These are phyloP conservation scores for Cepphus grylle DNA, from an alignment of 2,113 vertebrate genomes.

Conservation along the genomic window DNA sequence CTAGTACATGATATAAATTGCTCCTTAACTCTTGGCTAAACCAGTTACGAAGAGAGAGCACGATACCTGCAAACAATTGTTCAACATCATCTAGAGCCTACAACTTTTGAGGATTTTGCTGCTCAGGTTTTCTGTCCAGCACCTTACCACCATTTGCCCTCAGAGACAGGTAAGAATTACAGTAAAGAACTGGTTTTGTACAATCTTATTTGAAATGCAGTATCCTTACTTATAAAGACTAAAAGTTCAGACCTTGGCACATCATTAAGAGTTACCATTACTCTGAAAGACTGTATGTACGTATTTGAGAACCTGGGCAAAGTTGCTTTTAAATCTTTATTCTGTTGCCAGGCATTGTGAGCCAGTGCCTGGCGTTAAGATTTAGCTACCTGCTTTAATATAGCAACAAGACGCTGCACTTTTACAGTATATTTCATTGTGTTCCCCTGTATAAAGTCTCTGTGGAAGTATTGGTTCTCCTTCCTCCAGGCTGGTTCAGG, in stretches of 20 bases:
- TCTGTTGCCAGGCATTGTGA: background rate
- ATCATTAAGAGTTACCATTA: background rate
- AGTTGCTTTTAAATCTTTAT: background rate
- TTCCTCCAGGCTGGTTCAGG: background rate
- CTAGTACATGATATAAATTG: constrained; percentile 14
- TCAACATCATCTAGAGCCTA: constrained; percentile 93
- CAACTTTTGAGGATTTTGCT: constrained; percentile 96
- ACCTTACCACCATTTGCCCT: constrained; percentile 87
- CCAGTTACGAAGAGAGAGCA: constrained; percentile 95
- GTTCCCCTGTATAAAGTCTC: background rate
- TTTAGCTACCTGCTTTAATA: background rate
- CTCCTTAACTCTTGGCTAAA: constrained; percentile 81
- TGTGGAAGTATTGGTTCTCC: background rate
- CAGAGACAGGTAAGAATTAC: constrained; percentile 84
- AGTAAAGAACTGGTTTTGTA: background rate
- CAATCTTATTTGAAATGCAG: constrained; percentile 70
- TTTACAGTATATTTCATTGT: background rate
- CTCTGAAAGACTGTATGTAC: background rate
- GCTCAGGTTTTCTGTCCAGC: constrained; percentile 97
- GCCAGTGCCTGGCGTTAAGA: background rate
- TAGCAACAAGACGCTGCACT: background rate
- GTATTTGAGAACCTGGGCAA: background rate
- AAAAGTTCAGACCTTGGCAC: background rate
- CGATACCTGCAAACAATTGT: constrained; percentile 95
- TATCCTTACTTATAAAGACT: constrained; percentile 72